A percentile compares a stretch with the other conserved stretches of the same genome.
These are phyloP conservation scores for Endotricha flammealis DNA, from an alignment of 2,888 invertebrate species.

Conservation along the genomic window DNA sequence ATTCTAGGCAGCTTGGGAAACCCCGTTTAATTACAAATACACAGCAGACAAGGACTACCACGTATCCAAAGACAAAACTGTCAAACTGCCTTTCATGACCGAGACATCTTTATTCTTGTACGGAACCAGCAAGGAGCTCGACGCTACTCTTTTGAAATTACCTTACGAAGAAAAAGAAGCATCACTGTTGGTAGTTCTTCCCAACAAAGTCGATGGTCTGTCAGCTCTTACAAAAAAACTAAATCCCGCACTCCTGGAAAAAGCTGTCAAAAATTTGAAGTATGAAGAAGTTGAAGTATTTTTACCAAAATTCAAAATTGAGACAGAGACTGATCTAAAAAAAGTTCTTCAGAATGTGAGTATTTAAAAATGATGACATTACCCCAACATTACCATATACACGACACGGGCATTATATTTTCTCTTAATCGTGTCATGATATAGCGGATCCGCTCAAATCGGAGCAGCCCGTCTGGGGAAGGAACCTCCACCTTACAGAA, in stretches of 20 bases:
- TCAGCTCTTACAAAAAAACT: conserved; percentile 79
- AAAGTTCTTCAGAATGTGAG: conserved; percentile 79
- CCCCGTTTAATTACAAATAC: conserved; percentile 73
- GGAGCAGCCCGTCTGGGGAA: too few species aligned
- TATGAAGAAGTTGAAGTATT: conserved; percentile 77
- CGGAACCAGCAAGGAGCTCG: conserved; percentile 42
- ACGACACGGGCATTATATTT: too few species aligned
- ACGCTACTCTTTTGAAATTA: conserved; percentile 82
- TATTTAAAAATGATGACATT: conserved; percentile 7
- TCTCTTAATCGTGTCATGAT: too few species aligned
- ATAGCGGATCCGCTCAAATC: too few species aligned
- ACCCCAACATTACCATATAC: too few species aligned
- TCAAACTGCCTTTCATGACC: conserved; percentile 84
- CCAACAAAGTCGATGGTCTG: conserved; percentile 83
- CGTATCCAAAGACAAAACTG: conserved; percentile 64
- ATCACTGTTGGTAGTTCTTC: conserved; percentile 85
- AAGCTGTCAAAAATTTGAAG: conserved; percentile 57
- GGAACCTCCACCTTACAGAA: too few species aligned
- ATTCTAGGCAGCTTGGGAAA: conserved; percentile 80
- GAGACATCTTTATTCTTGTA: conserved; percentile 63
- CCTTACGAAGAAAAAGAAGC: conserved; percentile 83
- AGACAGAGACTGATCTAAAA: conserved; percentile 82
- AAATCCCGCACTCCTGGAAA: conserved; percentile 48
- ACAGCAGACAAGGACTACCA: conserved; percentile 83
- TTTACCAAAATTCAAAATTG: conserved; percentile 89